Base-by-base conservation (phyloP, 2,888 invertebrate genomes). In the Scaptomyza tumidula region DNA sequence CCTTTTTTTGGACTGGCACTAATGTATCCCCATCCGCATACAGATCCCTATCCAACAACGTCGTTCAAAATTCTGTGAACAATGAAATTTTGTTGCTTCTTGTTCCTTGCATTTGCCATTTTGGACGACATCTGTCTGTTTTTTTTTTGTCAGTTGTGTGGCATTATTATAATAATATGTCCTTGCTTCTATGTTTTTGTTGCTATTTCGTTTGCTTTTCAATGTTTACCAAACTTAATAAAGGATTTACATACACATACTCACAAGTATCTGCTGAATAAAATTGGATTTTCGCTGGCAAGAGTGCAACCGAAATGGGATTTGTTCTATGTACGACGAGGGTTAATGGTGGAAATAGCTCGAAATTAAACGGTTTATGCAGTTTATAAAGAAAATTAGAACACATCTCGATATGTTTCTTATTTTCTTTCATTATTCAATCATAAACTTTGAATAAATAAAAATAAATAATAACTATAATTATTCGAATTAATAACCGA, bases 21-120 rank as follows among this genome's bases (percentile, higher is more conserved):
- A 75, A 77, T 77, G 75, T 68, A 76, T 67, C 71, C 75, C 13
- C 60, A 76, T 71, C 60, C 70, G 14, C 33, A 63, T 19, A 11
- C 48, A 6, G 13, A 52, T 19, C 37, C 52, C 27, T 45, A 57
- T 65, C 62, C 60, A 70, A 70, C 27, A 52, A 48, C 71, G 52
- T 58, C 61, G 68, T 41, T 45, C 49, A 57, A 71, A 76, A 62
- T 56, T 61, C 37, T 59, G 41, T 19, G 48, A 68, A 72, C 75
- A 75, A 72, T 75, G 77, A 64, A 77, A 75, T 77, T 75, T 72
- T 76, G 75, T 64, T 75, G 76, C 61, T 53, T n/a, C 61, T 65
- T 54, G 53, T 53, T 39, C 24, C 37, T 52, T 48, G 24, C 69
- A 56, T 37, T 71, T 69, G 60, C 56, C 44, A 56, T 53, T 60